Percentiles rank a stretch among this genome's conserved stretches.
These are phyloP conservation scores for Pandemis cinnamomeana DNA, from an alignment of 2,888 invertebrate species.

Conservation along the genomic window DNA sequence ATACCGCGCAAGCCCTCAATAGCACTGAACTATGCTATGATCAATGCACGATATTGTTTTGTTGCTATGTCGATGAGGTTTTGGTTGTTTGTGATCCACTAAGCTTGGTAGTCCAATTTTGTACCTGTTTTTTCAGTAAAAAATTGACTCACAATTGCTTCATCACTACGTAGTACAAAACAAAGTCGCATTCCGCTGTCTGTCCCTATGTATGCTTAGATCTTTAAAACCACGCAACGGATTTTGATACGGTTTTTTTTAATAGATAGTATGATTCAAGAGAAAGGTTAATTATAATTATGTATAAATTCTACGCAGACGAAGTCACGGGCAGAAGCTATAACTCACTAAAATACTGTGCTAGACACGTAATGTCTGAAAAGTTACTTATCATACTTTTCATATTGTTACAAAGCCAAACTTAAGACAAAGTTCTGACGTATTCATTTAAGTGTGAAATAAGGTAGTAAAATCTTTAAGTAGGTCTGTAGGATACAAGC, in stretches of 20 bases:
- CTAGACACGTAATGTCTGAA: neutral
- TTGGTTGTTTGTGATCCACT: neutral
- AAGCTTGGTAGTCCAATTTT: slow-evolving; percentile 15
- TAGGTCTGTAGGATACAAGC: slow-evolving; percentile 60
- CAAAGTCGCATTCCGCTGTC: too few species aligned
- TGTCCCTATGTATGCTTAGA: too few species aligned
- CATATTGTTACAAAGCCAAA: slow-evolving; percentile 3
- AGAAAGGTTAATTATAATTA: too few species aligned
- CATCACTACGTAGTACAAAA: too few species aligned
- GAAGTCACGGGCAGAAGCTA: too few species aligned
- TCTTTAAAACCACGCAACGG: too few species aligned
- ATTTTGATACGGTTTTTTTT: too few species aligned
- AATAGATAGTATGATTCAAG: too few species aligned
- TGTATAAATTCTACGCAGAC: too few species aligned
- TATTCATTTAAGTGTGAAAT: neutral
- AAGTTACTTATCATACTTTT: neutral
- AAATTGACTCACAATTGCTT: too few species aligned
- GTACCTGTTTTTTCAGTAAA: too few species aligned
- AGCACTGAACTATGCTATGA: slow-evolving; percentile 16
- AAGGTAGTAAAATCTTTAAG: slow-evolving; percentile 53
- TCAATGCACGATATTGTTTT: slow-evolving; percentile 30
- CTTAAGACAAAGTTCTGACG: neutral
- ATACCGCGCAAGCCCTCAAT: slow-evolving; percentile 21
- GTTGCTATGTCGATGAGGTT: slow-evolving; percentile 26
- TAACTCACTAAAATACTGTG: too few species aligned